Evolutionary conservation across 2,113 vertebrate genomes (phyloP).

Genomic region (Myiozetetes cayanensis): DNA sequence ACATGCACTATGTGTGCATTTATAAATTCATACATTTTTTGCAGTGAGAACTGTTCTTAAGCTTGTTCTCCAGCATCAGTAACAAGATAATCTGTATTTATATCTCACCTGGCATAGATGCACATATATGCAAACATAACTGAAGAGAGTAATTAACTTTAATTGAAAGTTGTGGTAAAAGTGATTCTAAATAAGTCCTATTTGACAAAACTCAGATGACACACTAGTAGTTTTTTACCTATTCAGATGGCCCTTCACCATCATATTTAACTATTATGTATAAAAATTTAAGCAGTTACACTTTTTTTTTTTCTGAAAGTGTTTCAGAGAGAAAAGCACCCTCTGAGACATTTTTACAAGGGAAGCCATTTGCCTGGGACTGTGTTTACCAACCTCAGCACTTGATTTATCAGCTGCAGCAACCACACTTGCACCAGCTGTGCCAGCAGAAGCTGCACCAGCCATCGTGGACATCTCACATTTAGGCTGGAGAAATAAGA

Average conservation of each 20-base stretch:
- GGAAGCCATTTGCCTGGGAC: background rate
- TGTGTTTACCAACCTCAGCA: constrained; percentile 14
- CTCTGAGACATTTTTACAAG: background rate
- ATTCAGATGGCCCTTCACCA: background rate
- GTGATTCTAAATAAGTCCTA: background rate
- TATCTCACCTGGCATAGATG: background rate
- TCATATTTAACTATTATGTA: fast-evolving
- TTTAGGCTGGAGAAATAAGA: background rate
- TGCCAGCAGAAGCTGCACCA: background rate
- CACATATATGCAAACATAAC: background rate
- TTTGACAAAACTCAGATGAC: background rate
- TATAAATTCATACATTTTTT: background rate
- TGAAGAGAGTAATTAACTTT: background rate
- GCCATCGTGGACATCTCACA: background rate
- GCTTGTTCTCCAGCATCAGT: background rate
- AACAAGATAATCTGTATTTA: background rate
- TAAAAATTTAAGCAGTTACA: background rate
- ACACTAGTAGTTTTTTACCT: background rate
- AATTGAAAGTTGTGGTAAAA: background rate
- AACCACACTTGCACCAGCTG: background rate
- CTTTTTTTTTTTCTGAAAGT: background rate
- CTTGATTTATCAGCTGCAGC: background rate
- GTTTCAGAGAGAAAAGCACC: background rate
- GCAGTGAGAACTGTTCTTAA: background rate
- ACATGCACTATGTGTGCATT: no score